Conservation (phyloP, 2,888 invertebrate species). For the Caenorhabditis sp. region DNA sequence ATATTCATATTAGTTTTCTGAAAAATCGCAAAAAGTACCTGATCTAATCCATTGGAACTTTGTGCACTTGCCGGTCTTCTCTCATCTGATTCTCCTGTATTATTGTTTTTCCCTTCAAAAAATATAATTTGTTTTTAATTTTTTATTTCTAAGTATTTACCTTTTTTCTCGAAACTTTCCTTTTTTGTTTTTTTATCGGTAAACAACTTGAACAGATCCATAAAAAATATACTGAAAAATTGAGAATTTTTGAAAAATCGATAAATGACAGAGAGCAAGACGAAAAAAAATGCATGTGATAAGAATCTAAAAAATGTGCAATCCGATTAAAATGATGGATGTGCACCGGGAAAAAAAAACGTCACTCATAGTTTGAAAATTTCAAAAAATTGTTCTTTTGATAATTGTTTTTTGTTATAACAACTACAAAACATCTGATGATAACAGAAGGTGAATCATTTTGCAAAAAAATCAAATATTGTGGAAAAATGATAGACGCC, state of each 20-base stretch:
- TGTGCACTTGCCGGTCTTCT: slow-evolving; percentile 30
- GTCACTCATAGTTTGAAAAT: background rate
- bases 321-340: background rate
- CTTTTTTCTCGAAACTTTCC: slow-evolving; percentile 14
- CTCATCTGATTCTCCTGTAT: slow-evolving; percentile 9
- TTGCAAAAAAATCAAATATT: background rate
- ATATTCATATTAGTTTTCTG: background rate
- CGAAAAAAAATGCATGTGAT: background rate
- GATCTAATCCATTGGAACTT: slow-evolving; percentile 18
- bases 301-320: background rate
- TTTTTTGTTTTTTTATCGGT: slow-evolving; percentile 21
- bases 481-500: background rate
- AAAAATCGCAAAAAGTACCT: slow-evolving; percentile 1
- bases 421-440: background rate
- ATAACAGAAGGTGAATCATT: background rate
- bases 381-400: too few relatives aligned
- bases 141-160: background rate
- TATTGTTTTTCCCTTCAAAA: slow-evolving; percentile 24
- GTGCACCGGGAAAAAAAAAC: background rate
- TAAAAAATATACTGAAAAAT: background rate
- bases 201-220: slow-evolving; percentile 31
- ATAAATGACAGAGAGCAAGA: background rate
- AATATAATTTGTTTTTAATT: background rate
- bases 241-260: background rate
- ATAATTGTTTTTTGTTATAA: too few relatives aligned